A percentile compares a stretch with the other conserved stretches of the same genome.
Evolutionary conservation across 2,797 vertebrate genomes (phyloP).

Genomic region (Hozukius guyotensis): DNA sequence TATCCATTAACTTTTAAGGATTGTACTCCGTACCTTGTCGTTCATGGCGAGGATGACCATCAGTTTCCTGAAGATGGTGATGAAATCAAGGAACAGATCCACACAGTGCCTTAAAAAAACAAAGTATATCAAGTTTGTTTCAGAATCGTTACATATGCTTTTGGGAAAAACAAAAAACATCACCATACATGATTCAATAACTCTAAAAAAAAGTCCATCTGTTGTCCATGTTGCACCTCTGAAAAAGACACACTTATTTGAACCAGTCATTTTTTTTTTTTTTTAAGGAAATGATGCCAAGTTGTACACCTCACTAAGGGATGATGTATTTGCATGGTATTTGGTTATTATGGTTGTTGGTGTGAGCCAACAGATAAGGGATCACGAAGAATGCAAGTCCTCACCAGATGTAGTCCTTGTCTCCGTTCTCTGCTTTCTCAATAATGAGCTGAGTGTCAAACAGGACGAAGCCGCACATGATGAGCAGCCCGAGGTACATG

Average conservation of each 20-base stretch:
- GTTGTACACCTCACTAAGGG: neutral
- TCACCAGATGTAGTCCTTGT: slow-evolving; percentile 98
- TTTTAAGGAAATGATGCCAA: neutral
- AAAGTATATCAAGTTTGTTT: neutral
- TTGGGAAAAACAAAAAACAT: neutral
- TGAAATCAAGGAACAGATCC: slow-evolving; percentile 94
- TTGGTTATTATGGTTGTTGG: neutral
- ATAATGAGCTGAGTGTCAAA: slow-evolving; percentile 99
- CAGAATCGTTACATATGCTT: neutral
- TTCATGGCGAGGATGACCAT: slow-evolving; percentile 95
- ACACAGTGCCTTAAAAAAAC: slow-evolving; percentile 89
- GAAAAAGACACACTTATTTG: neutral
- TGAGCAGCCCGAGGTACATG: slow-evolving; percentile 90
- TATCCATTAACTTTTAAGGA: neutral
- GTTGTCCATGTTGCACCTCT: neutral
- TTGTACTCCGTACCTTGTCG: slow-evolving; percentile 85
- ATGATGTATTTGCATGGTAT: slow-evolving; percentile 9
- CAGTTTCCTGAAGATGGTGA: slow-evolving; percentile 96
- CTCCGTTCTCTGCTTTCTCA: slow-evolving; percentile 95
- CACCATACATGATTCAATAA: neutral
- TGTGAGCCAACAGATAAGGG: neutral
- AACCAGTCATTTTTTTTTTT: neutral
- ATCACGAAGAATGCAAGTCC: slow-evolving; percentile 35
- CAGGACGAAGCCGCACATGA: slow-evolving; percentile 97
- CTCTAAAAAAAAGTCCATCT: neutral